Percentiles rank a stretch among this genome's conserved stretches.
Evolutionary conservation across 1,140 invertebrate genomes (phyloP).

Genomic region (Bathynomus jamesi): DNA sequence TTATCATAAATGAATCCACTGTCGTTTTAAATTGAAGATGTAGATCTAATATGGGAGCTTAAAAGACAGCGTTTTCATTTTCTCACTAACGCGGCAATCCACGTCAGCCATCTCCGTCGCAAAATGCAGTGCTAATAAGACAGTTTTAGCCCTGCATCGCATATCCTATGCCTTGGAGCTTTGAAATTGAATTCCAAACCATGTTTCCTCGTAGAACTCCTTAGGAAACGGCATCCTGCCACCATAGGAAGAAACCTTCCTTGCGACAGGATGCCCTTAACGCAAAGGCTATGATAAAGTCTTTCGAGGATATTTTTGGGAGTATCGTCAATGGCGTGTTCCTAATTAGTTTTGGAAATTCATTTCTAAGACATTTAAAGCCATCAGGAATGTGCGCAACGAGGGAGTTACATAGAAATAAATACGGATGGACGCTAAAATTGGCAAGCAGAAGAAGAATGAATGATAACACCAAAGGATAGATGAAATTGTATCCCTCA

Average conservation of each 20-base stretch:
- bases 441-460: background rate
- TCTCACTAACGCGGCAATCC: too few species aligned
- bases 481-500: background rate
- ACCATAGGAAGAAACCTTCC: background rate
- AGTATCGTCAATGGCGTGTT: background rate
- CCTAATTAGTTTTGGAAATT: background rate
- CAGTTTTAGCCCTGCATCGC: too few species aligned
- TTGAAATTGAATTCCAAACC: background rate
- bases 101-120: too few species aligned
- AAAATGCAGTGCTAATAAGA: too few species aligned
- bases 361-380: background rate
- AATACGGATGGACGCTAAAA: background rate
- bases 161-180: too few species aligned
- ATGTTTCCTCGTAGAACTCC: background rate
- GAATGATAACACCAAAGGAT: background rate
- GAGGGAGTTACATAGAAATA: background rate
- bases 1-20: too few species aligned
- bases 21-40: too few species aligned
- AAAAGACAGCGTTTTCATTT: too few species aligned
- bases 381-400: background rate
- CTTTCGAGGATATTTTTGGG: background rate
- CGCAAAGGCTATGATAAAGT: background rate
- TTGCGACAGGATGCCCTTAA: background rate
- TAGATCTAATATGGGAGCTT: too few species aligned
- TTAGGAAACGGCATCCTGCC: background rate